Percentiles rank a stretch among this genome's conserved stretches.
These are phyloP conservation scores for Emydura subglobosa DNA, from an alignment of 2,113 vertebrate species.

Conservation along the genomic window DNA sequence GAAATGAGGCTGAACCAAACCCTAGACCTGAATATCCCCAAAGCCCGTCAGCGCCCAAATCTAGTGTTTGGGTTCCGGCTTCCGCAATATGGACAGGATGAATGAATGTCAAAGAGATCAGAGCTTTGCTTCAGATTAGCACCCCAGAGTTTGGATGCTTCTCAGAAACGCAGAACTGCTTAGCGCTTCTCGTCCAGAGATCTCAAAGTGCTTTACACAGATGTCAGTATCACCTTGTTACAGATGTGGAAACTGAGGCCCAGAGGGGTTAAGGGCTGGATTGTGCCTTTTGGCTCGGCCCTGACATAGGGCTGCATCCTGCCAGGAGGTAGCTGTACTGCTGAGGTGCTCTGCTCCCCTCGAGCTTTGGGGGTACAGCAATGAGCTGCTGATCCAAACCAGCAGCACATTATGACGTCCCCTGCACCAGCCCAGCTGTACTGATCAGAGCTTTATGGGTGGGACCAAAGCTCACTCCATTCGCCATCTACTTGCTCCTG, in stretches of 20 bases:
- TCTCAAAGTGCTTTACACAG: neutral
- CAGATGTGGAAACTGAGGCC: neutral
- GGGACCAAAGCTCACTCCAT: neutral
- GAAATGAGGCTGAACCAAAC: neutral
- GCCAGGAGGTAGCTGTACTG: neutral
- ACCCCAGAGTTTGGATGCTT: neutral
- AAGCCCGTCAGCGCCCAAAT: neutral
- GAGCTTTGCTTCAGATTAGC: neutral
- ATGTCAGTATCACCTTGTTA: neutral
- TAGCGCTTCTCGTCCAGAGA: neutral
- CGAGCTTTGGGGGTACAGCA: neutral
- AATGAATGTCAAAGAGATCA: neutral
- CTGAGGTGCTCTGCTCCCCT: neutral
- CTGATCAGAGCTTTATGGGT: neutral
- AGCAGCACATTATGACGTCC: neutral
- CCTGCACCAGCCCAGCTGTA: neutral
- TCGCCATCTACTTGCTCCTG: fast-evolving
- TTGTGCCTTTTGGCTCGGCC: neutral
- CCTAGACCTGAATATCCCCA: neutral
- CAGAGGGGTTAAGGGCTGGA: neutral
- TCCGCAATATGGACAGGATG: neutral
- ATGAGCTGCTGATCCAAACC: neutral
- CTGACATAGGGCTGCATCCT: neutral
- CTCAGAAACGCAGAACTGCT: neutral
- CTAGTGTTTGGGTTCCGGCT: neutral